Evolutionary conservation across 2,888 invertebrate species (phyloP).

Genomic region (Caenorhabditis sp.): DNA sequence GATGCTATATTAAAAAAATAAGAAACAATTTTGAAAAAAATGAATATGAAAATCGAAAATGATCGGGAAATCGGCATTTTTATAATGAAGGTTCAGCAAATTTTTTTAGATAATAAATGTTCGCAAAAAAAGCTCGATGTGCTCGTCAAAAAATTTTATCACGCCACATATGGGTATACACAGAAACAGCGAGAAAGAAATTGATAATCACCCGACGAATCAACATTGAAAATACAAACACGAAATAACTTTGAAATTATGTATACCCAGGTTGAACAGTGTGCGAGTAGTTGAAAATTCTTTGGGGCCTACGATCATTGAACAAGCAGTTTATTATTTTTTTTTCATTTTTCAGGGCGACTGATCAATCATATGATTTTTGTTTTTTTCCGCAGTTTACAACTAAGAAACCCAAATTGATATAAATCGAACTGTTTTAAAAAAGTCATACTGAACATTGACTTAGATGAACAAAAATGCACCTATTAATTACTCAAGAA

Average conservation of each 20-base stretch:
- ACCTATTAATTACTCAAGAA: too few species aligned
- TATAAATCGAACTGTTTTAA: too few species aligned
- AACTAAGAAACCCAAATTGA: background rate
- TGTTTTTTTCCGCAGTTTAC: background rate
- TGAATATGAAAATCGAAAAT: background rate
- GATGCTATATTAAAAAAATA: background rate
- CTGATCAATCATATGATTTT: background rate
- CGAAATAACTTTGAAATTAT: background rate
- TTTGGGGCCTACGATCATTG: background rate
- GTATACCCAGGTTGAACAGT: slow-evolving; percentile 1
- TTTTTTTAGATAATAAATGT: background rate
- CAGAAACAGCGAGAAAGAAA: background rate
- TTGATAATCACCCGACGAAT: background rate
- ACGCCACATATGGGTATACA: background rate
- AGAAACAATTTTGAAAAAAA: background rate
- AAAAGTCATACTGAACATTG: too few species aligned
- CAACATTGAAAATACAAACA: background rate
- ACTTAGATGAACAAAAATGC: too few species aligned
- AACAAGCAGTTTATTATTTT: background rate
- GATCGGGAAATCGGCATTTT: background rate
- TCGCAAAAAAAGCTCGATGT: background rate
- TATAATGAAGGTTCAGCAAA: background rate
- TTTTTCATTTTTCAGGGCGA: background rate
- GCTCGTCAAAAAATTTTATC: background rate
- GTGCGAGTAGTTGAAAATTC: background rate